Conservation (phyloP, 2,113 vertebrate genomes). For the Pitta sordida region DNA sequence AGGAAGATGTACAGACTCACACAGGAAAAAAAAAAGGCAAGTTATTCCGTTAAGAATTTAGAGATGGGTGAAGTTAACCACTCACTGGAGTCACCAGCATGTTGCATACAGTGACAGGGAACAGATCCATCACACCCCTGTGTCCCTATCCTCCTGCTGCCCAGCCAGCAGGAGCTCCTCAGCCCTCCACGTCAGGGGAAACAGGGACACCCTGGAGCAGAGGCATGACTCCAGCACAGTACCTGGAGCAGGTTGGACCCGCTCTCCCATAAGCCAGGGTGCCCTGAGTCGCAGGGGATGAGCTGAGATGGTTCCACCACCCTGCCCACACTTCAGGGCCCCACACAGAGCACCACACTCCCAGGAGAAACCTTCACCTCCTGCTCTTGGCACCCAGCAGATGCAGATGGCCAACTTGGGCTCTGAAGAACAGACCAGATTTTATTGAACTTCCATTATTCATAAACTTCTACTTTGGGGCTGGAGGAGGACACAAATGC, state of each 20-base stretch:
- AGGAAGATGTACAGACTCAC: background rate
- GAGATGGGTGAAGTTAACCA: background rate
- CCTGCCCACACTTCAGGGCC: rapidly evolving
- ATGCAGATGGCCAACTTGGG: background rate
- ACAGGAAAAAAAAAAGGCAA: background rate
- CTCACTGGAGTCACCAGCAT: rapidly evolving
- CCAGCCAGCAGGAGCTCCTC: background rate
- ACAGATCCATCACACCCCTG: background rate
- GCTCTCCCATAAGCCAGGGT: background rate
- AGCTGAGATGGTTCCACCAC: background rate
- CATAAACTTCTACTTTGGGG: background rate
- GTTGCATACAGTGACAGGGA: background rate
- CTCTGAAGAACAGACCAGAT: background rate
- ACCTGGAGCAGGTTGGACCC: background rate
- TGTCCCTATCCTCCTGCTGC: background rate
- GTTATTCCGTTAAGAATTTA: no score
- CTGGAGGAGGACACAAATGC: background rate
- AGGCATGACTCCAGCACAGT: background rate
- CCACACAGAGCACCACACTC: background rate
- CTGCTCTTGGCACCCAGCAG: background rate
- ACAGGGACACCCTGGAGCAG: background rate
- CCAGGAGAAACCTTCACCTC: background rate
- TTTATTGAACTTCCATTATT: background rate
- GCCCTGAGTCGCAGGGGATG: no score
- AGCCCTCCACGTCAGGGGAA: background rate